phyloP scores from a whole-genome alignment of 2,888 invertebrate genomes.

The Nasonia oneida region DNA sequence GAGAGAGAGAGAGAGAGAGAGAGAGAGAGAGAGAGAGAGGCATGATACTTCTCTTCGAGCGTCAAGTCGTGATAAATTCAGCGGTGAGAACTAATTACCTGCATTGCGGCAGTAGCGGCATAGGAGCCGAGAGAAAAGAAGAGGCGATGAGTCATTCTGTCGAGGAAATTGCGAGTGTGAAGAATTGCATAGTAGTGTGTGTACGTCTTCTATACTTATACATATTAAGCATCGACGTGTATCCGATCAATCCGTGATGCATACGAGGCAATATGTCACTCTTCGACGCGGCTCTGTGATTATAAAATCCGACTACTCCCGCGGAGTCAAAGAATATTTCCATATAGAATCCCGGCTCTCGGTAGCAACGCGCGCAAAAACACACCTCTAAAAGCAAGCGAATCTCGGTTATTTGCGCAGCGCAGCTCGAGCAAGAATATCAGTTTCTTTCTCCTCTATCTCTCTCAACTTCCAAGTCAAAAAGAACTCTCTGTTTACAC shows the following conservation, averaged over 20 bases:
- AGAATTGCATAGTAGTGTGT: background rate
- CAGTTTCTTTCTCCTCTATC: background rate
- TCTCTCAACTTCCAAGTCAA: background rate
- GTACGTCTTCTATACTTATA: no score
- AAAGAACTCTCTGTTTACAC: background rate
- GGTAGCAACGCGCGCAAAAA: background rate
- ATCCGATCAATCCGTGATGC: background rate
- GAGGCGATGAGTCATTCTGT: conserved; percentile 18
- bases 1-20: background rate
- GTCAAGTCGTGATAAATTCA: conserved; percentile 25
- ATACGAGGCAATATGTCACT: background rate
- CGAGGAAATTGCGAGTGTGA: background rate
- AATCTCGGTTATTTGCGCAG: background rate
- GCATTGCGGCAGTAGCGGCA: conserved; percentile 38
- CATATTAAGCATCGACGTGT: background rate
- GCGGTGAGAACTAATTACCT: conserved; percentile 49
- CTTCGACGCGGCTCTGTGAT: background rate
- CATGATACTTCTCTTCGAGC: conserved; percentile 13
- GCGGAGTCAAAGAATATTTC: background rate
- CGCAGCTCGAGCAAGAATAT: background rate
- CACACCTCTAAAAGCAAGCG: background rate
- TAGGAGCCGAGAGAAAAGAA: conserved; percentile 8
- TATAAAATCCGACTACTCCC: background rate
- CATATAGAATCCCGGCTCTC: background rate
- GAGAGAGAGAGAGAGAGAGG: background rate